Conservation (phyloP, 2,888 invertebrate species). For the Lypha dubia region DNA sequence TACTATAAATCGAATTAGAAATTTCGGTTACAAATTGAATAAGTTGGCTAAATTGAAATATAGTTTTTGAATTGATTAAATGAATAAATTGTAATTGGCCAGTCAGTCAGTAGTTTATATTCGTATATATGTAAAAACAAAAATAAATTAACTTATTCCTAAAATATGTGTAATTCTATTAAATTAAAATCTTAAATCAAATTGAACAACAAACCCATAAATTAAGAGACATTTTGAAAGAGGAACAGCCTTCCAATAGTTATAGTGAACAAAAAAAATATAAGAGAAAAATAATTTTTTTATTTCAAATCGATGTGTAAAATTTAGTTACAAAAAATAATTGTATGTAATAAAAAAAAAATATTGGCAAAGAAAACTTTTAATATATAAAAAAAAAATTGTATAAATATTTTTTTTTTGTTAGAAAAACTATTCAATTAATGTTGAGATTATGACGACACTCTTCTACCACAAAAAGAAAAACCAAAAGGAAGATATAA, state of each 20-base stretch:
- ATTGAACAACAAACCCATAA: not conserved
- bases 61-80: conserved; percentile 48
- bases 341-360: not conserved
- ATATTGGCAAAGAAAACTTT: conserved; percentile 28
- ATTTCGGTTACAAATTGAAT: conserved; percentile 50
- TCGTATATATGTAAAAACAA: conserved; percentile 45
- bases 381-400: not conserved
- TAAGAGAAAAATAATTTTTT: conserved; percentile 31
- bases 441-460: not conserved
- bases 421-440: not conserved
- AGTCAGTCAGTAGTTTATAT: conserved; percentile 62
- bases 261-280: conserved; percentile 44
- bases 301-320: conserved; percentile 45
- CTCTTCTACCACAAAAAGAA: not conserved
- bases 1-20: no score
- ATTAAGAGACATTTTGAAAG: conserved; percentile 28
- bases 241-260: conserved; percentile 71
- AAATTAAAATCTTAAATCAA: conserved; percentile 30
- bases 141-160: conserved; percentile 52
- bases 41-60: conserved; percentile 19
- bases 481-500: not conserved
- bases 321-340: conserved; percentile 31
- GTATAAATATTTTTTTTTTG: not conserved
- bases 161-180: conserved; percentile 60
- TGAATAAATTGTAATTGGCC: conserved; percentile 61